Evolutionary conservation across 2,113 vertebrate species (phyloP).

Genomic region (Aleadryas rufinucha): DNA sequence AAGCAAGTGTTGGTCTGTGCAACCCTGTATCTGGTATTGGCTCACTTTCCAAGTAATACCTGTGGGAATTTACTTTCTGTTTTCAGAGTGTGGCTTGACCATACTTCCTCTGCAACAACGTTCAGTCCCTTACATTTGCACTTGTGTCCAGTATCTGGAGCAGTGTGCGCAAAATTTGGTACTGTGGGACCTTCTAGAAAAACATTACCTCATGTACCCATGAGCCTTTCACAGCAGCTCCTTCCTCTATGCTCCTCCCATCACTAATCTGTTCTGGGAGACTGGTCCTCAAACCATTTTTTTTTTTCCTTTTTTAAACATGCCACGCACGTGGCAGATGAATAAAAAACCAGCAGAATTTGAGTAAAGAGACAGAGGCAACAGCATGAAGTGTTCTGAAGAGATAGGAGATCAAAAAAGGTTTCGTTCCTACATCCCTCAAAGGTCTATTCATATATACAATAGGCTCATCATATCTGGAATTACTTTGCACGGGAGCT

Average conservation of each 20-base stretch:
- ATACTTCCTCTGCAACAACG: neutral
- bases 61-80: neutral
- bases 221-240: neutral
- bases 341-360: neutral
- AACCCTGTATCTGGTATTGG: neutral
- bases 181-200: neutral
- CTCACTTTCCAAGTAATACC: neutral
- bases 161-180: neutral
- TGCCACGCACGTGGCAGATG: neutral
- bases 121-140: neutral
- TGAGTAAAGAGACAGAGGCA: neutral
- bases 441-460: constrained; percentile 3
- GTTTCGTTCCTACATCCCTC: neutral
- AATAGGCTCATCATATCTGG: neutral
- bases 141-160: neutral
- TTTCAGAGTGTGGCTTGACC: neutral
- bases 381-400: neutral
- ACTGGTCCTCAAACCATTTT: neutral
- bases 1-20: neutral
- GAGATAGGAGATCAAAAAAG: constrained; percentile 46
- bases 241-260: neutral
- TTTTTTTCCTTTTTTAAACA: neutral
- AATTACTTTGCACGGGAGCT: neutral
- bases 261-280: neutral
- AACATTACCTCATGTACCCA: rapidly evolving